phyloP scores from a whole-genome alignment of 2,113 vertebrate species.

The Pantherophis guttatus region DNA sequence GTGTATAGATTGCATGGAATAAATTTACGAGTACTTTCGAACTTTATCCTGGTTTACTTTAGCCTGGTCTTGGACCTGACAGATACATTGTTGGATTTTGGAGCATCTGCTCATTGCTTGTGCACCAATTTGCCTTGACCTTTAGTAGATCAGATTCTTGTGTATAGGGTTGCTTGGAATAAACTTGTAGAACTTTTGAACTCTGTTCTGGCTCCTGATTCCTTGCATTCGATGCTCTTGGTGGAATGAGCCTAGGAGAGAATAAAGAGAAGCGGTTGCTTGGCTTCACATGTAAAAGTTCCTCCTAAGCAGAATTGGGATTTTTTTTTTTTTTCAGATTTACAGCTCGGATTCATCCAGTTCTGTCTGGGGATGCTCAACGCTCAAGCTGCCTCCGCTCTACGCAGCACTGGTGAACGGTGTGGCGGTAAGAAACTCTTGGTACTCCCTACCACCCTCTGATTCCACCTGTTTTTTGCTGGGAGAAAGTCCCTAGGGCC shows the following conservation, averaged over 20 bases:
- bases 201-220: background rate
- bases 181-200: background rate
- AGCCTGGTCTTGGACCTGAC: too few relatives aligned
- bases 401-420: conserved; percentile 90
- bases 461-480: background rate
- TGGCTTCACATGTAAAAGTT: background rate
- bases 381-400: conserved; percentile 74
- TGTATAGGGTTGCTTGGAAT: background rate
- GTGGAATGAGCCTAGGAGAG: background rate
- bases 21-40: background rate
- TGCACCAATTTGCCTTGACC: background rate
- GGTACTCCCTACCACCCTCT: background rate
- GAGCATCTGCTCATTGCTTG: too few relatives aligned
- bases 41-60: too few relatives aligned
- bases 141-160: background rate
- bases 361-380: conserved; percentile 80
- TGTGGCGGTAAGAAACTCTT: conserved; percentile 80
- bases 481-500: background rate
- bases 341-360: conserved; percentile 77
- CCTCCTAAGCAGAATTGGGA: conserved; percentile 21
- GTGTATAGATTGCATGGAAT: background rate
- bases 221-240: background rate
- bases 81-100: too few relatives aligned
- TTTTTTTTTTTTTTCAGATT: conserved; percentile 64
- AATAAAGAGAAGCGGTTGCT: background rate